Evolutionary conservation across 2,888 invertebrate genomes (phyloP).

Genomic region (Cremastinae sp.): DNA sequence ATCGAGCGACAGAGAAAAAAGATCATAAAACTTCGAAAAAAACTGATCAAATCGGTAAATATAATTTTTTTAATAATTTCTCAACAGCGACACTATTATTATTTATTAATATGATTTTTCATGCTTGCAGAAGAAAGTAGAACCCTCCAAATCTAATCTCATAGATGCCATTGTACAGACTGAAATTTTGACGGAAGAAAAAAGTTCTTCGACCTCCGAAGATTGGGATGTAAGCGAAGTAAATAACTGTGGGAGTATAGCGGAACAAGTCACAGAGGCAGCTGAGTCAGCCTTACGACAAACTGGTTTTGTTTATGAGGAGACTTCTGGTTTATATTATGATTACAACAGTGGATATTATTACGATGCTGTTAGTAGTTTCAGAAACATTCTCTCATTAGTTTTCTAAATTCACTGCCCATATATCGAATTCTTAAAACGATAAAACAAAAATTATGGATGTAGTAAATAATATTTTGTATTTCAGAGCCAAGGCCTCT

Average conservation of each 20-base stretch:
- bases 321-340: slow-evolving; percentile 93
- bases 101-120: neutral
- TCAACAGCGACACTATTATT: neutral
- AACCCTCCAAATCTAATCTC: slow-evolving; percentile 70
- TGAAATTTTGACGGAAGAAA: slow-evolving; percentile 65
- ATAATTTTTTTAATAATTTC: slow-evolving; percentile 12
- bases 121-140: slow-evolving; percentile 56
- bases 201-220: slow-evolving; percentile 57
- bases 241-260: slow-evolving; percentile 80
- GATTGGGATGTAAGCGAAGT: slow-evolving; percentile 67
- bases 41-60: slow-evolving; percentile 82
- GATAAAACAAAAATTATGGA: no score
- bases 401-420: no score
- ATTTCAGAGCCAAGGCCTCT: slow-evolving; percentile 90
- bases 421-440: no score
- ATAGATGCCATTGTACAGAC: slow-evolving; percentile 72
- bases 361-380: slow-evolving; percentile 88
- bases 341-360: slow-evolving; percentile 94
- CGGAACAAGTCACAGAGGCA: slow-evolving; percentile 89
- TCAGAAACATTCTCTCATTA: no score
- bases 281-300: slow-evolving; percentile 88
- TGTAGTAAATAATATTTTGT: slow-evolving; percentile 37
- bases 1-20: slow-evolving; percentile 83
- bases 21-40: slow-evolving; percentile 83
- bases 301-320: slow-evolving; percentile 92